Evolutionary conservation across 1,140 invertebrate species (phyloP).

Genomic region (Ectropis grisescens): DNA sequence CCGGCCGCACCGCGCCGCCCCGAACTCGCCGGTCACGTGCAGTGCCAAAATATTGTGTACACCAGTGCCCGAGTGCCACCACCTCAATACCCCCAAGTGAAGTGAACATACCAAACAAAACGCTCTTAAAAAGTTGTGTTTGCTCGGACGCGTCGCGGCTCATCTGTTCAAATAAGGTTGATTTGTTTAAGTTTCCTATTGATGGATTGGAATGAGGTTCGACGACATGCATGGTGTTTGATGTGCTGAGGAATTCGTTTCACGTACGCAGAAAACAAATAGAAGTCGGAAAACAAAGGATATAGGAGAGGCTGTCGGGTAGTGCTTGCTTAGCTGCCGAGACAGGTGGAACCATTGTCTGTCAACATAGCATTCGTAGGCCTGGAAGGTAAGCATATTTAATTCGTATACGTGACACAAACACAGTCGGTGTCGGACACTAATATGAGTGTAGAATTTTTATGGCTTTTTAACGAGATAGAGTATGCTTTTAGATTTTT

Average conservation of each 20-base stretch:
- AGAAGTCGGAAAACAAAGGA: conserved; percentile 51
- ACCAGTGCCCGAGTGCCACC: conserved; percentile 30
- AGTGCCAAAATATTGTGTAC: conserved; percentile 32
- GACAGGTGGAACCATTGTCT: conserved; percentile 37
- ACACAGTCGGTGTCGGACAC: no score
- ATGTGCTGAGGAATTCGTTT: conserved; percentile 40
- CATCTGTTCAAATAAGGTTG: conserved; percentile 43
- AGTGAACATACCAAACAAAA: conserved; percentile 24
- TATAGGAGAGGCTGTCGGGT: conserved; percentile 24
- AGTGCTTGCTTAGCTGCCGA: conserved; percentile 53
- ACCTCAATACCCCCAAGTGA: conserved; percentile 28
- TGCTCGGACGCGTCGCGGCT: conserved; percentile 8
- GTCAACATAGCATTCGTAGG: conserved; percentile 21
- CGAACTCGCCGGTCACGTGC: conserved; percentile 26
- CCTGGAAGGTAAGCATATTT: conserved; percentile 26
- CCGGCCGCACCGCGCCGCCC: conserved; percentile 21
- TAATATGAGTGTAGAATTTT: no score
- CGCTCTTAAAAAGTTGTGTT: conserved; percentile 4
- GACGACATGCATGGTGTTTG: conserved; percentile 25
- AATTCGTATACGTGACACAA: no score
- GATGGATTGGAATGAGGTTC: conserved; percentile 40
- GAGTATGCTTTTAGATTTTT: background rate
- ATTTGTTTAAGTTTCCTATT: conserved; percentile 35
- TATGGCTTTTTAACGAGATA: background rate
- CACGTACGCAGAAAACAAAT: conserved; percentile 48